Conservation (phyloP, 2,888 invertebrate species). For the Sphaerophoria rueppellii region DNA sequence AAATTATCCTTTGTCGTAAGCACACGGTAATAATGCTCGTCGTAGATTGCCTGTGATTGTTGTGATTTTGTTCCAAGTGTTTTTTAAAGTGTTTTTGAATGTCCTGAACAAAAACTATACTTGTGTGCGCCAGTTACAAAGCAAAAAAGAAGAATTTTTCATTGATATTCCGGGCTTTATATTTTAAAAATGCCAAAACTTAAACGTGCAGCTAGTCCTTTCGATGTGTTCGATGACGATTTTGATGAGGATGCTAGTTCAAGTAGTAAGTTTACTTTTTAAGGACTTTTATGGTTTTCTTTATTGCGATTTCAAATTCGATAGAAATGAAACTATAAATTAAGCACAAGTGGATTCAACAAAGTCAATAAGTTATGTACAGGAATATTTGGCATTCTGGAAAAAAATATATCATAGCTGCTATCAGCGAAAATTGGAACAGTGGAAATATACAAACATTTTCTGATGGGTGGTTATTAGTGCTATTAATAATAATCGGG, state of each 20-base stretch:
- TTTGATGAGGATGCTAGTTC: slow-evolving; percentile 81
- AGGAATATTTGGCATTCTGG: too few species aligned
- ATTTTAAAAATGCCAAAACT: slow-evolving; percentile 79
- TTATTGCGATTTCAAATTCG: neutral
- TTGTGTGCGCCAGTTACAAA: too few species aligned
- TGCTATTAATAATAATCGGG: too few species aligned
- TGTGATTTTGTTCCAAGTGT: slow-evolving; percentile 11
- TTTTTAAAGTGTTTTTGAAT: slow-evolving; percentile 9
- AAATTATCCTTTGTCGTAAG: slow-evolving; percentile 65
- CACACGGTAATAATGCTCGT: neutral
- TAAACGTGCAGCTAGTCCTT: slow-evolving; percentile 79
- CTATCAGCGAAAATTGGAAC: too few species aligned
- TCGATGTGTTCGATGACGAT: slow-evolving; percentile 80
- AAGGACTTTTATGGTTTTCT: neutral
- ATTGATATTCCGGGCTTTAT: slow-evolving; percentile 78
- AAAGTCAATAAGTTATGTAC: too few species aligned
- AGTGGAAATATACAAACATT: too few species aligned
- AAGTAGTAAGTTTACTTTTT: slow-evolving; percentile 78
- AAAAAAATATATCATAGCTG: too few species aligned
- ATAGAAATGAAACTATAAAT: too few species aligned
- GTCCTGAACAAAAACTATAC: neutral
- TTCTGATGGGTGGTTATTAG: too few species aligned
- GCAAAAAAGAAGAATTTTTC: neutral
- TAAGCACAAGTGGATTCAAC: too few species aligned
- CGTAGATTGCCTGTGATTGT: slow-evolving; percentile 13